Conservation (phyloP, 2,888 invertebrate genomes). For the Tipula lateralis region DNA sequence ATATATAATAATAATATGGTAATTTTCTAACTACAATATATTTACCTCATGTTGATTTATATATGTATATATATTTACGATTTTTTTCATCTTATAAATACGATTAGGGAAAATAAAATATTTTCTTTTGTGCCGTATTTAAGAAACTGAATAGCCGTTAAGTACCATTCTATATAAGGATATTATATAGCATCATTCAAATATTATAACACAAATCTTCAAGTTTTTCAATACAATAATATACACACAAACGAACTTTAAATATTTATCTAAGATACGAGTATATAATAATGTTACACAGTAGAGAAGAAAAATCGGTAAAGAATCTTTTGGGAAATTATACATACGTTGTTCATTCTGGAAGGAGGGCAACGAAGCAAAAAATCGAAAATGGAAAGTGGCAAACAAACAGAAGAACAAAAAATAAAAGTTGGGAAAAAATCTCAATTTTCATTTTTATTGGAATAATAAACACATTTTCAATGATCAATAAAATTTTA, state of each 20-base stretch:
- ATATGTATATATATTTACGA: too few relatives aligned
- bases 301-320: background rate
- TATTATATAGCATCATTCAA: background rate
- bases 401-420: background rate
- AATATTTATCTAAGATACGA: background rate
- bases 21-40: background rate
- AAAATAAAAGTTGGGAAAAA: background rate
- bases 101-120: background rate
- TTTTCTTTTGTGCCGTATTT: background rate
- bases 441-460: background rate
- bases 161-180: background rate
- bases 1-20: background rate
- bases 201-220: background rate
- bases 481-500: background rate
- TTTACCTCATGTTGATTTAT: background rate
- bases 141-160: background rate
- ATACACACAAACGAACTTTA: background rate
- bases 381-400: background rate
- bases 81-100: background rate
- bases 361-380: background rate
- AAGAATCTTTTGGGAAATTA: background rate
- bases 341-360: background rate
- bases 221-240: background rate
- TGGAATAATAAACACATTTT: background rate
- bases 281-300: background rate